Evolutionary conservation across 2,797 vertebrate genomes (phyloP), one percentile per base, ranked within the genome.

Genomic region (Cercopithecus mitis): DNA sequence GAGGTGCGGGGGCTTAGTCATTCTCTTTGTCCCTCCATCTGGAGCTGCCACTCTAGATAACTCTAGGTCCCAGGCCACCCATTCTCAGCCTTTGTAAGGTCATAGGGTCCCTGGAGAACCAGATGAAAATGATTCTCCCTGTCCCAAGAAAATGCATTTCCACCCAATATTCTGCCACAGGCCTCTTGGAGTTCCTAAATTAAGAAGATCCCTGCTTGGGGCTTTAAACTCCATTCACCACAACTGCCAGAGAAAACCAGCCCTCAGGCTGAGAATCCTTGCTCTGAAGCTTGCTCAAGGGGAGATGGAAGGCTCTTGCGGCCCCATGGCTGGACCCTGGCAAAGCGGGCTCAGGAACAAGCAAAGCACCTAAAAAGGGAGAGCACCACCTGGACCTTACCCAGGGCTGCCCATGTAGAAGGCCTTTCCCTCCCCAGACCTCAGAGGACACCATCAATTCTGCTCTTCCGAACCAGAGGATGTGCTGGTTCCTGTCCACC

Each of bases 401-500:
- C 24, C 47, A 7, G 57, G 1, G 41, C 67, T 61, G 39, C 55
- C 47, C 47, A 8, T 7, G 2, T 0, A 4, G 43, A 84, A 43
- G 33, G 24, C 50, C n/a, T 45, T 47, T 82, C 61, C 41, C 19
- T 70, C 20, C 39, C 33, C 7, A 7, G 43, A 30, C n/a, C 15
- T 70, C 82, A n/a, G 55, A 13, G 20, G 36, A 36, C 47, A 3
- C 1, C 1, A 9, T 33, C 1, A 0, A 64, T 67, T 30, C 39
- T 7, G 13, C 25, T 9, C 2, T 1, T 50, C 52, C 19, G 33
- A 77, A 41, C 22, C 2, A 0, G 64, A 83, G 27, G 83, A 17
- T 6, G 4, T 11, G 15, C 33, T 1, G 33, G 5, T 17, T 39
- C 7, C 17, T 6, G 4, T 2, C 52, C n/a, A 43, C 5, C 33